Evolutionary conservation across 2,797 vertebrate genomes (phyloP), one percentile per base, ranked within the genome.

Genomic region (Sylvilagus floridanus): DNA sequence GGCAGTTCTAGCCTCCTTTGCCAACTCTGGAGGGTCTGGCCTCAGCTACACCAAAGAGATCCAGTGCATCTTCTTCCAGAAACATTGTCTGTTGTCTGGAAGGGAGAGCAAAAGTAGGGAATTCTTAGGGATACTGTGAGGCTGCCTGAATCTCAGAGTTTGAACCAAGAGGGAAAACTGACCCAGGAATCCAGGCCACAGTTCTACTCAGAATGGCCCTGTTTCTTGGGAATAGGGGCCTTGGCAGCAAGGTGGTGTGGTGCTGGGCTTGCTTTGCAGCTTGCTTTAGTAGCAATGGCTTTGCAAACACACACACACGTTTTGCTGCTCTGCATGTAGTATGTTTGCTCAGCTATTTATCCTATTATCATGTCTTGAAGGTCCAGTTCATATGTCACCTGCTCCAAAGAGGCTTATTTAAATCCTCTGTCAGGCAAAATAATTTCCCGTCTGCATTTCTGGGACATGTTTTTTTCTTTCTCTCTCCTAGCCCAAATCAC

Each of bases 61-160:
- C n/a, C 37, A 60, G 14, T 71, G 32, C 3, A 9, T 60, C 12
- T 24, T 50, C 47, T 88, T 95, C 35, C 42, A 63, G 83, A 73
- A 95, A 87, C 30, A 57, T 73, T 85, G 57, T 85, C 63, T 63
- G 9, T 91, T 42, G 26, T 65, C 68, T 16, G 6, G 60, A 57
- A 95, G 52, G 52, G 19, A 42, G 32, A 90, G 42, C 21, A 73
- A n/a, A 91, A 95, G 54, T 57, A 57, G 54, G 16, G 84, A 88
- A 71, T 76, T 77, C 62, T 60, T 86, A 24, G 30, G 63, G 28
- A n/a, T 83, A 19, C 32, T 32, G 12, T 77, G 35, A 83, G 21
- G 66, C n/a, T 78, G 65, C 78, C 35, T 30, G 69, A 91, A 54
- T 24, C 52, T 13, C 30, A 79, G 72, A 66, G 19, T 92, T 87